Conservation (phyloP, 1,140 invertebrate species). For the Trichogramma pretiosum region DNA sequence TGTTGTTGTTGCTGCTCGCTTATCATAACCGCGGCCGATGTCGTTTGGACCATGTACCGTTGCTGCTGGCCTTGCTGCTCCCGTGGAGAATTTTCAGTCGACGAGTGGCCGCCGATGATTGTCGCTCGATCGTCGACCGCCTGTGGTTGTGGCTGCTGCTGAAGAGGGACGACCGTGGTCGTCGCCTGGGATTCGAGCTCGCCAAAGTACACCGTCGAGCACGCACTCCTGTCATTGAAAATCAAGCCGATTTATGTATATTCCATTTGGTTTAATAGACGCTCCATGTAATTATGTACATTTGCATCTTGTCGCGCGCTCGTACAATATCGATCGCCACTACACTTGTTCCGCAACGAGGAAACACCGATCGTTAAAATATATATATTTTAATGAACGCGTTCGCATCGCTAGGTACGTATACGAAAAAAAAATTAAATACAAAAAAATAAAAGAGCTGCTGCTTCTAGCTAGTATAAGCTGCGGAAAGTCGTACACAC, state of each 20-base stretch:
- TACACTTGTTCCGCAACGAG: too few relatives aligned
- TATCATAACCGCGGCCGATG: background rate
- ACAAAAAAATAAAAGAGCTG: too few relatives aligned
- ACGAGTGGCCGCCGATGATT: background rate
- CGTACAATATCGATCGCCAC: too few relatives aligned
- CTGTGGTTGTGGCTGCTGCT: background rate
- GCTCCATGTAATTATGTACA: too few relatives aligned
- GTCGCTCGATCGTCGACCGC: background rate
- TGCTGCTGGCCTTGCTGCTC: background rate
- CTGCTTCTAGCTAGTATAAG: too few relatives aligned
- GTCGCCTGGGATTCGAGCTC: constrained; percentile 16
- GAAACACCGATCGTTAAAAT: background rate
- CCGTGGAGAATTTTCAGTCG: background rate
- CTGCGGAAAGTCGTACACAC: too few relatives aligned
- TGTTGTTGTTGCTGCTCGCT: background rate
- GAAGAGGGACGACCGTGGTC: background rate
- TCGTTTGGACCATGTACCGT: background rate
- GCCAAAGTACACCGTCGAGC: constrained; percentile 36
- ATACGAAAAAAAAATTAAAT: too few relatives aligned
- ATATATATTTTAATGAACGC: too few relatives aligned
- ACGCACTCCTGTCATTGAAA: constrained; percentile 28
- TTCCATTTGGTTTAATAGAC: too few relatives aligned
- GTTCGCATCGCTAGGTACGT: too few relatives aligned
- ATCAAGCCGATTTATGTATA: too few relatives aligned
- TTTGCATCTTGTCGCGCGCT: too few relatives aligned